These are phyloP conservation scores for Carapus acus DNA, from an alignment of 2,797 vertebrate species.

Conservation along the genomic window DNA sequence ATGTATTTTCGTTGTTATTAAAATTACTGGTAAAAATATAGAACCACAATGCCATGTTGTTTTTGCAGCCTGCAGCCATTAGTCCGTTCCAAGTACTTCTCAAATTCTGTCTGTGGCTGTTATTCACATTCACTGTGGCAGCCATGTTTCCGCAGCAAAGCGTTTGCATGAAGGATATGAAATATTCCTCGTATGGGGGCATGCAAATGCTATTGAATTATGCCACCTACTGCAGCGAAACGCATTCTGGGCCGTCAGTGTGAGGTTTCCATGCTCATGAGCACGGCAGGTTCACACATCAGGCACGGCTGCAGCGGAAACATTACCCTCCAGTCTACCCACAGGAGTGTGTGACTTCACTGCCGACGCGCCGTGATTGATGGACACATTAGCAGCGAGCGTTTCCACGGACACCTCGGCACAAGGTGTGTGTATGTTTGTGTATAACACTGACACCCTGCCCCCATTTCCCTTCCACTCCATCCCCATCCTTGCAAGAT, in stretches of 20 bases:
- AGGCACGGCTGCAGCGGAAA: slow-evolving; percentile 17
- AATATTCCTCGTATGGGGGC: slow-evolving; percentile 23
- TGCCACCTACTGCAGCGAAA: slow-evolving; percentile 22
- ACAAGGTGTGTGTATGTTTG: neutral
- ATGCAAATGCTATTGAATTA: slow-evolving; percentile 44
- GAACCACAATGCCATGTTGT: too few relatives aligned
- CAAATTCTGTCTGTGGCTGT: neutral
- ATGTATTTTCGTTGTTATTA: too few relatives aligned
- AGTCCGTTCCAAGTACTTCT: neutral
- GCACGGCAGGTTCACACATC: slow-evolving; percentile 22
- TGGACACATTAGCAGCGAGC: neutral
- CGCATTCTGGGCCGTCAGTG: slow-evolving; percentile 3
- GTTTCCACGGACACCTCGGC: neutral
- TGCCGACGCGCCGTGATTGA: slow-evolving; percentile 17
- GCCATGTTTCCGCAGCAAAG: slow-evolving; percentile 16
- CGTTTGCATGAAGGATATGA: slow-evolving; percentile 15
- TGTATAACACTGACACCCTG: neutral
- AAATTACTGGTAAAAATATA: too few relatives aligned
- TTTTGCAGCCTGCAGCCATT: too few relatives aligned
- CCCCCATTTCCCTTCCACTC: neutral
- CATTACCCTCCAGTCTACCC: slow-evolving; percentile 3
- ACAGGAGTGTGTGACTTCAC: slow-evolving; percentile 18
- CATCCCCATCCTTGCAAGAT: slow-evolving; percentile 10
- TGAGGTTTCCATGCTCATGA: slow-evolving; percentile 33
- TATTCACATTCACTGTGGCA: slow-evolving; percentile 7